Base-by-base conservation (phyloP, 2,113 vertebrate genomes). In the Odobenus rosmarus region DNA sequence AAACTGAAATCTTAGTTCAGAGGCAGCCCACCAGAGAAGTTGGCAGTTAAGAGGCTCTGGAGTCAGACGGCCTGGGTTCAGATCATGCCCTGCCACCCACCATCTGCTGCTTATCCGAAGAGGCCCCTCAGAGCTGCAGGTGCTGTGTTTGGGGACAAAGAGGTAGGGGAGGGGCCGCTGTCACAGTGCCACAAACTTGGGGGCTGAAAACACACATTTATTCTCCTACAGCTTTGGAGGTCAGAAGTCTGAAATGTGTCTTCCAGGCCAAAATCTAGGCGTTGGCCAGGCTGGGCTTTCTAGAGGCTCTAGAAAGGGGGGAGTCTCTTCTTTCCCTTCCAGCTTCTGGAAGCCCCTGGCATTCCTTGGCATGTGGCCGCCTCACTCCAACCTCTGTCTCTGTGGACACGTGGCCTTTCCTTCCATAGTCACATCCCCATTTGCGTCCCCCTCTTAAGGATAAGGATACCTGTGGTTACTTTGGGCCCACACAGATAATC, bases 31-130 rank as follows among this genome's bases (percentile, higher is more conserved):
- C 55, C 53, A 23, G 26, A 71, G 62, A 13, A 36, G 12, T 7
- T 42, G 62, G 57, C 7, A 26, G 90, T 3, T 3, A 24, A 46
- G 77, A 49, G 39, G 72, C 81, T 46, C 36, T 24, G 28, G 77
- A 42, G 39, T 57, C 33, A 18, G 67, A 24, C 23, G 13, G 55
- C 84, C 77, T 28, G 24, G 53, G 55, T 49, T 82, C 9, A 5
- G 9, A 12, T 24, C 12, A 36, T 0, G 0, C 74, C 74, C 21
- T n/a, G n/a, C 46, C 53, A 14, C 82, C 15, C 8, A 6, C 79
- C n/a, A 15, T 36, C 46, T 46, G 46, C 39, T 18, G 18, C 53
- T 5, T 39, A 2, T 0, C 62, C 0, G 5, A 46, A 62, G 42
- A 39, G 18, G 74, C 53, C 61, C 1, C 82, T 62, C 14, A 39